Percentiles rank a stretch among this genome's conserved stretches.
Conservation (phyloP, 2,113 vertebrate genomes). For the Naja naja region DNA sequence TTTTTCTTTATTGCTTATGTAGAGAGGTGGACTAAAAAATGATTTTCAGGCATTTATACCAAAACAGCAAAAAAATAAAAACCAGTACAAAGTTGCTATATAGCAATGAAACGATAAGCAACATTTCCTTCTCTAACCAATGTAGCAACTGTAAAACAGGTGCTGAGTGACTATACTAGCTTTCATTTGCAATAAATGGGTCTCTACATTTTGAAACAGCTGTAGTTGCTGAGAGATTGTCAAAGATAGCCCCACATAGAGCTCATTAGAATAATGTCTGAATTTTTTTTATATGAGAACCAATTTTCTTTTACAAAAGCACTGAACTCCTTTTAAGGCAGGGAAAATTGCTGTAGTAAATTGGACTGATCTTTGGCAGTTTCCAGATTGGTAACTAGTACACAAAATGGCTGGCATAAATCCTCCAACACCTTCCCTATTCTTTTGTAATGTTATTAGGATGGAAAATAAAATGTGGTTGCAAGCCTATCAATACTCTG, state of each 20-base stretch:
- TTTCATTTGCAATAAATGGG: not conserved
- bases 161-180: not conserved
- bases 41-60: not conserved
- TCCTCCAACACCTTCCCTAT: not conserved
- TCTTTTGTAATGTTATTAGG: not conserved
- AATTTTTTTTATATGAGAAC: not conserved
- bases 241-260: not conserved
- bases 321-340: not conserved
- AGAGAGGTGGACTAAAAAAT: not conserved
- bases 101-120: not conserved
- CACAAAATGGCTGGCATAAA: not conserved
- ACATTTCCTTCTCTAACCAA: not conserved
- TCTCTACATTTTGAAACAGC: not conserved
- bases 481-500: not conserved
- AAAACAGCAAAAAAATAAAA: not conserved
- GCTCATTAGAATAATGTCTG: not conserved
- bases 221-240: not conserved
- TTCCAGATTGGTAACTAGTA: not conserved
- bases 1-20: not conserved
- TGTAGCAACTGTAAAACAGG: not conserved
- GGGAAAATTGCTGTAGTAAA: not conserved
- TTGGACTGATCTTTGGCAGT: not conserved
- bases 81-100: not conserved
- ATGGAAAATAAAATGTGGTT: not conserved
- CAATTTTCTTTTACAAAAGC: not conserved